These are phyloP conservation scores for Druon quercuslanigerum DNA, from an alignment of 1,140 invertebrate species.

Conservation along the genomic window DNA sequence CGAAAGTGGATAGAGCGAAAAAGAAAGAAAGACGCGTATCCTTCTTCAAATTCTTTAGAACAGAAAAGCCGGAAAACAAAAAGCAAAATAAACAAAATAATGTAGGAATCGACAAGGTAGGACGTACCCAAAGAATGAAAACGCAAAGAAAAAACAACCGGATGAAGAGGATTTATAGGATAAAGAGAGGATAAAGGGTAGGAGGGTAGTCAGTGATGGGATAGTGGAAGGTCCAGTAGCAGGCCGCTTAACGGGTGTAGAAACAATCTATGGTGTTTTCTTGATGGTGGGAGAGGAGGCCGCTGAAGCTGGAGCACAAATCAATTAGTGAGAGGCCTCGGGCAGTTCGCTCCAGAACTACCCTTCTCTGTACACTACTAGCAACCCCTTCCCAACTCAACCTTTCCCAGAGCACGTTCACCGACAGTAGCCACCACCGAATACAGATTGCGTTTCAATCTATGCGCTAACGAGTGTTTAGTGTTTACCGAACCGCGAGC, in stretches of 20 bases:
- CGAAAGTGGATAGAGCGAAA: too few relatives aligned
- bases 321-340: constrained; percentile 68
- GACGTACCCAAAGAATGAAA: too few relatives aligned
- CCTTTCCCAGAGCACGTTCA: constrained; percentile 43
- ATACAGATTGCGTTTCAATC: constrained; percentile 75
- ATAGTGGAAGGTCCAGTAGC: constrained; percentile 1
- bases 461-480: constrained; percentile 74
- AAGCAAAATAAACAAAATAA: too few relatives aligned
- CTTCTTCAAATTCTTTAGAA: too few relatives aligned
- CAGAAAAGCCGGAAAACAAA: too few relatives aligned
- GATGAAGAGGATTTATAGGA: neutral
- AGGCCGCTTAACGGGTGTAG: constrained; percentile 53
- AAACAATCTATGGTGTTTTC: constrained; percentile 58
- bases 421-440: constrained; percentile 67
- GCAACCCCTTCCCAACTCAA: constrained; percentile 55
- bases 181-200: neutral
- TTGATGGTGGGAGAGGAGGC: constrained; percentile 57
- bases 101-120: too few relatives aligned
- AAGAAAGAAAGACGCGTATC: too few relatives aligned
- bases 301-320: constrained; percentile 67
- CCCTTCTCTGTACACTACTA: constrained; percentile 48
- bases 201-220: neutral
- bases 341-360: constrained; percentile 64
- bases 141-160: neutral
- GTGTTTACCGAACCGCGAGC: constrained; percentile 73